These are phyloP conservation scores for Rhagoletis pomonella DNA, from an alignment of 1,140 invertebrate genomes.

Conservation along the genomic window DNA sequence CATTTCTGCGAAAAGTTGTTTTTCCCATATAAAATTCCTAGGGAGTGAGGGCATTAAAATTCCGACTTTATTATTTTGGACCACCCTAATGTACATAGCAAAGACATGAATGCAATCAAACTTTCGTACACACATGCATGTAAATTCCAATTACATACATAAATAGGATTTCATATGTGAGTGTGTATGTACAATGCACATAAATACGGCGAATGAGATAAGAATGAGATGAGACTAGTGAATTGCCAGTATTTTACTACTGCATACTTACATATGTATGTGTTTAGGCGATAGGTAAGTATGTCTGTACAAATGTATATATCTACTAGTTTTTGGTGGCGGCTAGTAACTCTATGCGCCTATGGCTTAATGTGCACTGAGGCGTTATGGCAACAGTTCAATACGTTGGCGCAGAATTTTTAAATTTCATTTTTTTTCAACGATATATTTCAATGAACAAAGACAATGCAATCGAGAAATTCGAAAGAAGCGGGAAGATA, in stretches of 20 bases:
- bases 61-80: no score
- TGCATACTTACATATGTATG: no score
- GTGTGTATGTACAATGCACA: no score
- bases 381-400: constrained; percentile 1
- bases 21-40: no score
- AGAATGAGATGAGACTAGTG: no score
- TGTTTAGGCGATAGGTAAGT: not conserved
- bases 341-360: not conserved
- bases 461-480: not conserved
- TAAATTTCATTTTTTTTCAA: not conserved
- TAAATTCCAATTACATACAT: not conserved
- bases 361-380: not conserved
- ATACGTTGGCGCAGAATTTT: not conserved
- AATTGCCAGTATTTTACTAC: no score
- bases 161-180: no score
- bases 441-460: not conserved
- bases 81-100: no score
- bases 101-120: not conserved
- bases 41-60: no score
- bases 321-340: not conserved
- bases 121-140: not conserved
- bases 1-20: no score
- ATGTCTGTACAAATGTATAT: not conserved
- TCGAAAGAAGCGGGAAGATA: not conserved
- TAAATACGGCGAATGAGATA: no score